phyloP scores from a whole-genome alignment of 2,888 invertebrate species.

The Cynaeus angustus region DNA sequence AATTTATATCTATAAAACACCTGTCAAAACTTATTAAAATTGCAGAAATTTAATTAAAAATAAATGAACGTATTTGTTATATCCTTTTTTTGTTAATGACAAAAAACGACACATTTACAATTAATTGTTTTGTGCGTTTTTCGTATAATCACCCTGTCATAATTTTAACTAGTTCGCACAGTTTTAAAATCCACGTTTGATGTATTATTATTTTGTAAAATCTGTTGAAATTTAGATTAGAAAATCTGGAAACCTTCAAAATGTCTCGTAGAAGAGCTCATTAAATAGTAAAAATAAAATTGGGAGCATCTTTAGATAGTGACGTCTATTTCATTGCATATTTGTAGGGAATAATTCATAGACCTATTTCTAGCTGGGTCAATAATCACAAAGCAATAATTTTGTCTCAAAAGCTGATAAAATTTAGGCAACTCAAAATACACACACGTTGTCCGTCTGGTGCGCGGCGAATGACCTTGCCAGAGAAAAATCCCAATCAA shows the following conservation, averaged over 20 bases:
- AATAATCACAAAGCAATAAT: too few species aligned
- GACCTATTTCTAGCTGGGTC: not conserved
- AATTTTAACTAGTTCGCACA: not conserved
- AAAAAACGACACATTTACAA: not conserved
- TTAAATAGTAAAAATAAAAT: too few species aligned
- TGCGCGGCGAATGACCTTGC: slow-evolving; percentile 20
- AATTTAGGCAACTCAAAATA: slow-evolving; percentile 27
- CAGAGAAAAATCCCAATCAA: slow-evolving; percentile 16
- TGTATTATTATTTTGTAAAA: too few species aligned
- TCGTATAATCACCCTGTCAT: not conserved
- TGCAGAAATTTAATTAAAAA: not conserved
- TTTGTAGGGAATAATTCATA: not conserved
- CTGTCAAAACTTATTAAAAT: slow-evolving; percentile 3
- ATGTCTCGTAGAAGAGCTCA: too few species aligned
- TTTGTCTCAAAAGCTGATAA: not conserved
- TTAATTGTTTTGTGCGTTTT: not conserved
- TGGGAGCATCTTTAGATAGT: too few species aligned
- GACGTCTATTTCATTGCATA: too few species aligned
- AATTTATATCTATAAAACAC: not conserved
- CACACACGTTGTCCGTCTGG: slow-evolving; percentile 14
- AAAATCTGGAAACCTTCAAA: too few species aligned
- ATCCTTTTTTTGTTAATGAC: not conserved
- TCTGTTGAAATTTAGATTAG: too few species aligned
- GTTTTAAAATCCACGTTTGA: too few species aligned
- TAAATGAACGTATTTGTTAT: not conserved